Evolutionary conservation across 2,888 invertebrate species (phyloP), one percentile per base, ranked within the genome.

Genomic region (Tridacna gigas): DNA sequence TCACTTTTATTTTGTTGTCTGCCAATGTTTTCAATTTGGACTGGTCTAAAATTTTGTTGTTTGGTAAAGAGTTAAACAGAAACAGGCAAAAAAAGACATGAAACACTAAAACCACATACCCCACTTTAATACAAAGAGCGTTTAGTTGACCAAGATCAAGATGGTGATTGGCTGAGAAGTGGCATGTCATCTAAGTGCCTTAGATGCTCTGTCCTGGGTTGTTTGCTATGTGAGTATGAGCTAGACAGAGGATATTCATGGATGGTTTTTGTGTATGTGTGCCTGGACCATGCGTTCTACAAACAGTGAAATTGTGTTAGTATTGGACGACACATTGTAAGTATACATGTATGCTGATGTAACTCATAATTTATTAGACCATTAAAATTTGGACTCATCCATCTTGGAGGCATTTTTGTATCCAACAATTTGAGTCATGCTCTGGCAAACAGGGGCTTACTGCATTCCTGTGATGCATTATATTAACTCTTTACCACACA

Each of bases 261-360:
- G 71, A 84, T 78, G 65, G 61, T 37, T 69, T 84, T 84, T 48
- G 66, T 25, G 69, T 81, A 61, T 22, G 51, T 73, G 71, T 78
- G 80, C 15, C 79, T 73, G 45, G 76, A 78, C 84, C 78, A 84
- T 26, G 84, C 84, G 66, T 78, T 80, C 84, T 84, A 84, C 47
- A 83, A 83, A 67, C 66, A 25, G 67, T 65, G 37, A 76, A 66
- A 51, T 48, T 20, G 2, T 56, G 56, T 56, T 56, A 56, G 56
- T 56, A 56, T 11, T 56, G 15, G 3, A 56, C 18, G 5, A 37
- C 37, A 37, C 37, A 37, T 37, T 37, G 37, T 37, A 37, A 37
- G 37, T 37, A 37, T 7, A 37, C 37, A 37, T 37, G 37, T n/a
- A n/a, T n/a, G n/a, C n/a, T n/a, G n/a, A n/a, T n/a, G n/a, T n/a